phyloP scores from a whole-genome alignment of 2,797 vertebrate species.

The Molossus alvarezi region DNA sequence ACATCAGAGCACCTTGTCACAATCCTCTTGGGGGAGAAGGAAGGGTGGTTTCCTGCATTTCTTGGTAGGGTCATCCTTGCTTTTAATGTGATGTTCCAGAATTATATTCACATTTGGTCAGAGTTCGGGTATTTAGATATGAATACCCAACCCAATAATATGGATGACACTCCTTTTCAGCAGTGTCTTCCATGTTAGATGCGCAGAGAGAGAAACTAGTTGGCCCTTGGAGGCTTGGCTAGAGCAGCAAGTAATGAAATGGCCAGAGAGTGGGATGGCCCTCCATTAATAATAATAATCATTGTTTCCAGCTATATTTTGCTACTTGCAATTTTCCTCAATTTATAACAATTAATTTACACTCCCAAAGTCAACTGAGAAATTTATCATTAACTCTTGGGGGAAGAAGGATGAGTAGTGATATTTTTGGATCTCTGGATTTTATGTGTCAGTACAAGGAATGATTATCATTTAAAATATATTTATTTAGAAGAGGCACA shows the following conservation, averaged over 20 bases:
- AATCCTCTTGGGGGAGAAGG: neutral
- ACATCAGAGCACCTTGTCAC: neutral
- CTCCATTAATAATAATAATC: neutral
- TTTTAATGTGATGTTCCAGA: constrained; percentile 11
- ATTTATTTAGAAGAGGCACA: constrained; percentile 88
- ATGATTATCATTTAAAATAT: constrained; percentile 86
- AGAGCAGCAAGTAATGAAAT: neutral
- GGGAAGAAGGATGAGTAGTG: neutral
- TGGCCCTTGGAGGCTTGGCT: neutral
- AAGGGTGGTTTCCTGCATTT: constrained; percentile 3
- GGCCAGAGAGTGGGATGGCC: neutral
- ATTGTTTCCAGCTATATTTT: neutral
- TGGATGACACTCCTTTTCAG: neutral
- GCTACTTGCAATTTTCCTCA: constrained; percentile 1
- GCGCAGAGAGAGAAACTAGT: neutral
- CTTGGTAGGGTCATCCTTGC: neutral
- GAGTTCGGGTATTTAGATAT: neutral
- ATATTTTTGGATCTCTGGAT: constrained; percentile 66
- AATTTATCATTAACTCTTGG: constrained; percentile 69
- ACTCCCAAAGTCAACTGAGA: constrained; percentile 64
- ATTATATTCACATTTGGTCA: neutral
- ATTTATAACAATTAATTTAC: constrained; percentile 54
- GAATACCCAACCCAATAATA: neutral
- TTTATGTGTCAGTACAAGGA: constrained; percentile 73
- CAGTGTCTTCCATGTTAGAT: neutral